Base-by-base conservation (phyloP, 2,797 vertebrate genomes). In the Australoheros facetus region DNA sequence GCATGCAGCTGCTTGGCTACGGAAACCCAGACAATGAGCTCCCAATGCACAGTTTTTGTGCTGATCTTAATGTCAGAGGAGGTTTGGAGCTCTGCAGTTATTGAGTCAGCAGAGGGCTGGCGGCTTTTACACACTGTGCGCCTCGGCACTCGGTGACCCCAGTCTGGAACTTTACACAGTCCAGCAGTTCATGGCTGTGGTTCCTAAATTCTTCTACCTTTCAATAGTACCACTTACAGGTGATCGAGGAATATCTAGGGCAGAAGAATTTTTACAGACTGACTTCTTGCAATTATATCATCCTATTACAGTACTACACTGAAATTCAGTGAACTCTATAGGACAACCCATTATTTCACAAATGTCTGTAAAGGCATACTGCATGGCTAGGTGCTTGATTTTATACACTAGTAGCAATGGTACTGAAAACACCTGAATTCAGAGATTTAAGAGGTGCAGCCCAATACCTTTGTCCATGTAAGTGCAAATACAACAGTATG, bases 241-340 rank as follows among this genome's bases (percentile, higher is more conserved):
- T n/a, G 19, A n/a, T 2, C 19, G 4, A 9, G 19, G 8, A 53
- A 53, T n/a, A n/a, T n/a, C 8, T 53, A 10, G 14, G 3, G 9
- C 7, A 1, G 51, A 53, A n/a, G 51, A 53, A 8, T 9, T 51
- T 19, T 19, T 7, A 51, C 17, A 4, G 19, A n/a, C 51, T 4
- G 19, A 9, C 19, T n/a, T 51, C 17, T 53, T n/a, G 51, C 51
- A 53, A n/a, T 7, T 2, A 1, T 10, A 4, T 9, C 1, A n/a
- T 4, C 51, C 19, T n/a, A n/a, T 2, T n/a, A 53, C 51, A n/a
- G 16, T 10, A 53, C 7, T 8, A n/a, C 11, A 12, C 39, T 5
- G 3, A 42, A 13, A 42, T 4, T 53, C 19, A 53, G 3, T n/a
- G 8, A 66, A 17, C 1, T 48, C 0, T 28, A 4, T 16, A 28